Conservation (phyloP, 2,797 vertebrate genomes). For the Capromys pilorides region DNA sequence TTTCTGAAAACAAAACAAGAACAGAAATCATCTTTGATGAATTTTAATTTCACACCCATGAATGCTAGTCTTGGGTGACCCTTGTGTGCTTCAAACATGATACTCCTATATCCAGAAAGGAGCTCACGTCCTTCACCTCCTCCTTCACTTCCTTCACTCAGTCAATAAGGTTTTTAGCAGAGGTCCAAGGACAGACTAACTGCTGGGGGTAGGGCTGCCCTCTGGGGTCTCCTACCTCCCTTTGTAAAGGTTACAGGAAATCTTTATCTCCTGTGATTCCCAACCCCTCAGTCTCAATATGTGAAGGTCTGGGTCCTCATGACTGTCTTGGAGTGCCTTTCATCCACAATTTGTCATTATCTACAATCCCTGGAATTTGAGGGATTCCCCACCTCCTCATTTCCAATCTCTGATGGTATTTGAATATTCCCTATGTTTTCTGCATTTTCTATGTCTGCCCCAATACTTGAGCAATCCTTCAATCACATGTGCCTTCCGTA, state of each 20-base stretch:
- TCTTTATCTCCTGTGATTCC: fast-evolving
- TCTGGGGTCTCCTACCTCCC: not conserved
- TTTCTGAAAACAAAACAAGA: not conserved
- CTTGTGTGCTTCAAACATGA: not conserved
- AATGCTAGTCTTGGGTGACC: not conserved
- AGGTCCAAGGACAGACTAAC: not conserved
- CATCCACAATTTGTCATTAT: too few relatives aligned
- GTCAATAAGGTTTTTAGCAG: not conserved
- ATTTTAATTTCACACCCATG: not conserved
- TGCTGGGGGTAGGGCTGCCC: not conserved
- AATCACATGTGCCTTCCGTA: too few relatives aligned
- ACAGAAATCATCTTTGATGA: not conserved
- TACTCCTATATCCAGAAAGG: too few relatives aligned
- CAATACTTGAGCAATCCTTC: not conserved
- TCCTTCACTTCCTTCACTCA: not conserved
- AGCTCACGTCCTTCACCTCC: not conserved
- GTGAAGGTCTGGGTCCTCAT: not conserved
- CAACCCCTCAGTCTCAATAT: not conserved
- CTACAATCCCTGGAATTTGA: not conserved
- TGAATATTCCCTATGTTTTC: too few relatives aligned
- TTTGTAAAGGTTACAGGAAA: not conserved
- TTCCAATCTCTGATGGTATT: not conserved
- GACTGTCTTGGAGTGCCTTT: not conserved
- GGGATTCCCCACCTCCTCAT: not conserved
- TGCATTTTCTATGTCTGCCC: not conserved